Conservation (phyloP, 2,888 invertebrate species). For the Glaucopsyche alexis region DNA sequence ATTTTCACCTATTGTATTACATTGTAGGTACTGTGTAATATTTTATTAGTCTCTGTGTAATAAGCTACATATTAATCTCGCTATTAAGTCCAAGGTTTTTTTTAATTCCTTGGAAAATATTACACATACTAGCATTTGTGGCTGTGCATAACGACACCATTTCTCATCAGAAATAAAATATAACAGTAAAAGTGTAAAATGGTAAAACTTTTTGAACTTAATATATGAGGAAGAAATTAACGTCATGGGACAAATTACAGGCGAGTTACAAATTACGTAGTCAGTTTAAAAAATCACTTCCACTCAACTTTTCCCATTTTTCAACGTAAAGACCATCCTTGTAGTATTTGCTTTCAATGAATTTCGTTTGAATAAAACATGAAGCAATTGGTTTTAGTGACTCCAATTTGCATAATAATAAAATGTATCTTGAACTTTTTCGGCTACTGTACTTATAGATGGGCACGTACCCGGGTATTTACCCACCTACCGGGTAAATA, state of each 20-base stretch:
- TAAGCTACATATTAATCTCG: too few relatives aligned
- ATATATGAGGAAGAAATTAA: slow-evolving; percentile 21
- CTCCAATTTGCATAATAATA: slow-evolving; percentile 33
- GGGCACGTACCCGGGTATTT: too few relatives aligned
- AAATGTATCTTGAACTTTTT: slow-evolving; percentile 12
- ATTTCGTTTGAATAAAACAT: slow-evolving; percentile 35
- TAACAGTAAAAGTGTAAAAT: slow-evolving; percentile 1
- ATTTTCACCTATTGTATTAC: too few relatives aligned
- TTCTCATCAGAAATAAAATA: background rate
- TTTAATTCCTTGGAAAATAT: too few relatives aligned
- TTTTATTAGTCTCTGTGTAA: too few relatives aligned
- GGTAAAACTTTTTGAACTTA: background rate
- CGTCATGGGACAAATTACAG: slow-evolving; percentile 32
- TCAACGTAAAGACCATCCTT: slow-evolving; percentile 26
- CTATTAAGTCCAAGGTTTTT: background rate
- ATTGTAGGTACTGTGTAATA: too few relatives aligned
- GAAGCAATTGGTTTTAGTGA: slow-evolving; percentile 24
- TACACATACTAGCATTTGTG: too few relatives aligned
- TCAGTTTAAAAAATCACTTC: slow-evolving; percentile 36
- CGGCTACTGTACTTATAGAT: background rate
- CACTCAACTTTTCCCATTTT: slow-evolving; percentile 26
- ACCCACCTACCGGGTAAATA: too few relatives aligned
- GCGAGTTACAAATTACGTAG: slow-evolving; percentile 37
- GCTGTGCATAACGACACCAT: too few relatives aligned
- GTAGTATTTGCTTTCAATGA: slow-evolving; percentile 27